Evolutionary conservation across 2,888 invertebrate genomes (phyloP).

Genomic region (Drosophila meridiana): DNA sequence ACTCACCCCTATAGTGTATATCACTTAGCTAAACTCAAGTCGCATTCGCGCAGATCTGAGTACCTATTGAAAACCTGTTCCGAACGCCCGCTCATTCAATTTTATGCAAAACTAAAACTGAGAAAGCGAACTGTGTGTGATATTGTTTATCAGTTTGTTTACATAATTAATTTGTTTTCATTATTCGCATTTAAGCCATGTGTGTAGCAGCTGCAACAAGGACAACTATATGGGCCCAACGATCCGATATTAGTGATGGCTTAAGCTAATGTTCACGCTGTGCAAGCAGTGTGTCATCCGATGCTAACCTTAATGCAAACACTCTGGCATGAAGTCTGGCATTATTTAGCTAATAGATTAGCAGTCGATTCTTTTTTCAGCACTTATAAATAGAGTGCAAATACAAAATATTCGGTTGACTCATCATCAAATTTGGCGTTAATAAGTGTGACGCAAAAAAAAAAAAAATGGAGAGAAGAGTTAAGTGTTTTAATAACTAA

Average conservation of each 20-base stretch:
- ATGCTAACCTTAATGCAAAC: conserved; percentile 3
- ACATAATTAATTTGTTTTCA: neutral
- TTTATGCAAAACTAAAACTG: conserved; percentile 27
- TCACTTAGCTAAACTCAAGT: neutral
- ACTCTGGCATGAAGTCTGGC: neutral
- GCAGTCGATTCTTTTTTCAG: conserved; percentile 9
- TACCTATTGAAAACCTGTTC: conserved; percentile 51
- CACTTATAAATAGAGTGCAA: conserved; percentile 30
- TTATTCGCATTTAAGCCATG: neutral
- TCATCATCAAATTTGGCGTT: conserved; percentile 38
- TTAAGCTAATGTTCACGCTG: neutral
- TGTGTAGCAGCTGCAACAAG: neutral
- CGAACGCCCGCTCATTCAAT: conserved; percentile 15
- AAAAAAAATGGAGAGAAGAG: neutral
- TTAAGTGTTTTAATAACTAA: conserved; percentile 3
- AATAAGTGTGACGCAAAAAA: conserved; percentile 20
- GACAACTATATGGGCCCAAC: neutral
- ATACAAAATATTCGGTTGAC: conserved; percentile 16
- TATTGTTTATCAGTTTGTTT: neutral
- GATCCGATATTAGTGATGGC: neutral
- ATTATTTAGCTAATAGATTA: conserved; percentile 35
- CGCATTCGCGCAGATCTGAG: conserved; percentile 7
- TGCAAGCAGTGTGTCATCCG: conserved; percentile 9
- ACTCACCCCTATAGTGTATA: neutral
- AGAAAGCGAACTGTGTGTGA: neutral